Conservation (phyloP, 2,797 vertebrate species). For the Phataginus tricuspis region DNA sequence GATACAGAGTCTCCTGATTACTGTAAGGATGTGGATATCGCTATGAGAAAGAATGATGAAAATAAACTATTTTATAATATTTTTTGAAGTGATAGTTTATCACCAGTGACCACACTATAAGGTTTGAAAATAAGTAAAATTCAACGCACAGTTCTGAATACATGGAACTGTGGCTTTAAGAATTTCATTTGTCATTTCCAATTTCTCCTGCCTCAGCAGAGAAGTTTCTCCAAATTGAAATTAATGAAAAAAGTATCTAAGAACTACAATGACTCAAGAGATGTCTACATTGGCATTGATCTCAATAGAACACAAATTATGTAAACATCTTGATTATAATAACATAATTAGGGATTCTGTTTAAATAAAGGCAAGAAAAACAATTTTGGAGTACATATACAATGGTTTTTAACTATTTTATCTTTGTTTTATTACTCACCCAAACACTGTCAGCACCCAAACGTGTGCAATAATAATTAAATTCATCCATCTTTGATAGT, state of each 20-base stretch:
- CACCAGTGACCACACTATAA: background rate
- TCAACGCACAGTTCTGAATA: background rate
- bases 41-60: background rate
- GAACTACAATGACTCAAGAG: conserved; percentile 60
- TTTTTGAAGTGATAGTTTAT: conserved; percentile 32
- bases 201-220: conserved; percentile 28
- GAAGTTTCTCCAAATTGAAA: conserved; percentile 66
- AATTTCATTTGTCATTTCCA: conserved; percentile 10
- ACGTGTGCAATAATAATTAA: conserved; percentile 22
- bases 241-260: conserved; percentile 46
- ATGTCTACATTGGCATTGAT: conserved; percentile 58
- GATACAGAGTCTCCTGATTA: background rate
- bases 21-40: background rate
- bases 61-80: background rate
- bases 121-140: conserved; percentile 48
- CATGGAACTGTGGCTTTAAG: conserved; percentile 12
- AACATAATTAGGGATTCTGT: conserved; percentile 63
- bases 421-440: conserved; percentile 64
- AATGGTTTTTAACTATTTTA: conserved; percentile 61
- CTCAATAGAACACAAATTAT: conserved; percentile 64
- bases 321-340: conserved; percentile 64
- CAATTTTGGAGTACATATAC: conserved; percentile 65
- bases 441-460: conserved; percentile 53
- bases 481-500: conserved; percentile 45
- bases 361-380: conserved; percentile 71